phyloP scores from a whole-genome alignment of 2,113 vertebrate genomes.

The Petaurus breviceps region DNA sequence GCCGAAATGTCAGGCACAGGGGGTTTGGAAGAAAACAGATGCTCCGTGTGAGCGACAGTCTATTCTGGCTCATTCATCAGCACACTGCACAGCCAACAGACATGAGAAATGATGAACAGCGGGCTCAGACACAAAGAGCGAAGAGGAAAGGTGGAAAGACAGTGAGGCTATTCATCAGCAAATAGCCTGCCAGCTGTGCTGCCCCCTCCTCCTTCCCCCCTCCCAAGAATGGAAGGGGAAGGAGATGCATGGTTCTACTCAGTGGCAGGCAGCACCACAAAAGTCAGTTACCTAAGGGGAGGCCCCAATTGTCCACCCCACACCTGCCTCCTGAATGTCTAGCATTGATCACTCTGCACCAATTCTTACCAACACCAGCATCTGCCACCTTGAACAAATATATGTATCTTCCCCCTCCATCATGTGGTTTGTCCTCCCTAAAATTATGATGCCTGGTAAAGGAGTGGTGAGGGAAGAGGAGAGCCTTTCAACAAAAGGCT shows the following conservation, averaged over 20 bases:
- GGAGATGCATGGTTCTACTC: accelerated
- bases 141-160: neutral
- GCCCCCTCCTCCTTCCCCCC: accelerated
- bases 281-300: neutral
- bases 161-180: conserved; percentile 36
- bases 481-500: neutral
- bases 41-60: accelerated
- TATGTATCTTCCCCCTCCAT: neutral
- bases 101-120: accelerated
- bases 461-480: neutral
- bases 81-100: accelerated
- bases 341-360: neutral
- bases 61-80: conserved; percentile 3
- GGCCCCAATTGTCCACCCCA: accelerated
- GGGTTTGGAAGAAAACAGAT: conserved; percentile 4
- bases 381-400: neutral
- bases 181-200: neutral
- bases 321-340: neutral
- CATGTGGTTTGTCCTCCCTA: neutral
- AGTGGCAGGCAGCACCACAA: neutral
- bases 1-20: accelerated
- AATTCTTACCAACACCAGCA: neutral
- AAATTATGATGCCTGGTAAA: neutral
- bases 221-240: neutral
- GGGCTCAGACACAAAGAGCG: neutral